Conservation (phyloP, 2,888 invertebrate genomes). For the Bugula neritina region DNA sequence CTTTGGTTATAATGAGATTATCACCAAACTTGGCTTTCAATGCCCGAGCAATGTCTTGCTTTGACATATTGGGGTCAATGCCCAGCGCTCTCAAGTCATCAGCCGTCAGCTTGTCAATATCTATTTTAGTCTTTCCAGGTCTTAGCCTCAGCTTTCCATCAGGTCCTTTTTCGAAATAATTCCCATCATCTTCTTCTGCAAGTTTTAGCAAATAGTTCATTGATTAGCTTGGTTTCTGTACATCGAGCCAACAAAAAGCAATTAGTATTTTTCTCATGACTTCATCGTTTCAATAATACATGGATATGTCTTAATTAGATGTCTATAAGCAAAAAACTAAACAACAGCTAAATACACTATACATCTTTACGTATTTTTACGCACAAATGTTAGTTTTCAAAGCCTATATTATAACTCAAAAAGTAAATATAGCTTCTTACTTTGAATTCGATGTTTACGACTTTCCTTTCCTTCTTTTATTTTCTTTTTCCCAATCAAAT, state of each 20-base stretch:
- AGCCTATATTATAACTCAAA: too few species aligned
- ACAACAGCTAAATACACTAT: too few species aligned
- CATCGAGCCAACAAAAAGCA: too few species aligned
- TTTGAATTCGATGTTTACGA: conserved; percentile 13
- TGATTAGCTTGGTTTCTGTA: too few species aligned
- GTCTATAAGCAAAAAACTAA: too few species aligned
- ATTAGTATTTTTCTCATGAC: too few species aligned
- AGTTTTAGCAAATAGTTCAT: too few species aligned
- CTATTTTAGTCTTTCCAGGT: conserved; percentile 50
- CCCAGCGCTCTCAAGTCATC: conserved; percentile 48
- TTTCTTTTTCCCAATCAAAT: conserved; percentile 34
- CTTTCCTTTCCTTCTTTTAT: conserved; percentile 28
- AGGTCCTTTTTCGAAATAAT: conserved; percentile 43
- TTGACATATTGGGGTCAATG: conserved; percentile 48
- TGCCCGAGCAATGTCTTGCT: conserved; percentile 46
- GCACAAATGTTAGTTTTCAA: too few species aligned
- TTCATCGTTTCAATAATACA: too few species aligned
- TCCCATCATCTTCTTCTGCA: conserved; percentile 35
- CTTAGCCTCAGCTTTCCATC: conserved; percentile 45
- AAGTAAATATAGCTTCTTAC: too few species aligned
- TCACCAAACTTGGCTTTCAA: conserved; percentile 51
- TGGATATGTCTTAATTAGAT: too few species aligned
- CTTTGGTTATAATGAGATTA: conserved; percentile 40
- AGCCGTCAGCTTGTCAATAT: conserved; percentile 46
- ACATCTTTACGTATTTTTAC: too few species aligned